Evolutionary conservation across 2,888 invertebrate species (phyloP), one percentile per base, ranked within the genome.

Genomic region (Cacoxenus indagator): DNA sequence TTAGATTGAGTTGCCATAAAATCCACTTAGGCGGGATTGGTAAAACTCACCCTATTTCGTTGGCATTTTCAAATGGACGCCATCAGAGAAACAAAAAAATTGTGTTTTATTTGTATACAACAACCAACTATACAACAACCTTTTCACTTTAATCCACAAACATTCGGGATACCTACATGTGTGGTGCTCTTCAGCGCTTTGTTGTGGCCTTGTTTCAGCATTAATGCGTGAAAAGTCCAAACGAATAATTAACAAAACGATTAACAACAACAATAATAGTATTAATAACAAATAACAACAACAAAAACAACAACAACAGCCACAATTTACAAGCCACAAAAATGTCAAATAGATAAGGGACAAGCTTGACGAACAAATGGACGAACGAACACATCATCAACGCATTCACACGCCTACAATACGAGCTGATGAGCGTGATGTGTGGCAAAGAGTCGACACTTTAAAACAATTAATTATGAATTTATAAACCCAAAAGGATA

Each of bases 401-500:
- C 67, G 67, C 9, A 37, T 9, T 6, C 31, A 31, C 31, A 31
- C 31, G 31, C 31, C 31, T 37, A 37, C 37, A 37, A 37, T 37
- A 11, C 14, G 37, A 11, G 5, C 14, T 37, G 37, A n/a, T n/a
- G n/a, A n/a, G n/a, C n/a, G n/a, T n/a, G n/a, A n/a, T n/a, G n/a
- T n/a, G n/a, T n/a, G n/a, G 31, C 31, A 31, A 37, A 37, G 37
- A n/a, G n/a, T n/a, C 5, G 37, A 74, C 73, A 77, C 75, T 78
- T 77, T 78, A 78, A 80, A 82, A 80, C 80, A 80, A 80, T 80
- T 82, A 80, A 80, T 82, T 80, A 80, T 80, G 75, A 73, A 73
- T 75, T 75, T 75, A 73, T 73, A 68, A 68, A 67, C 67, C 64
- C 54, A 54, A 55, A 64, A 65, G 43, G 31, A 61, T 46, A 65